Percentiles rank a stretch among this genome's conserved stretches.
Evolutionary conservation across 35 echinoderm and acorn worm genomes (phyloP).

Genomic region (Lytechinus variegatus): DNA sequence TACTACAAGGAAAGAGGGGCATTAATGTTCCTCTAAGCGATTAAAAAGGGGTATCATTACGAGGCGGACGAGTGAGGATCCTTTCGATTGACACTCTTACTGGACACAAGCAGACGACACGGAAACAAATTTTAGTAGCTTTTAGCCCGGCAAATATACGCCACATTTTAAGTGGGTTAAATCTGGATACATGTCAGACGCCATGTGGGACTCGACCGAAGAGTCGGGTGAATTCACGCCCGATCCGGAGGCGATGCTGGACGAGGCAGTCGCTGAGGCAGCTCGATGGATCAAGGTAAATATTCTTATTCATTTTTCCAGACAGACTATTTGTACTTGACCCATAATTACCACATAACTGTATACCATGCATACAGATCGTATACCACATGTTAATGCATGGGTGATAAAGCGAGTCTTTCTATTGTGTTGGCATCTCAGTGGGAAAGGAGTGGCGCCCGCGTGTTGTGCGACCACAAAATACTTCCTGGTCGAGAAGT

Average conservation of each 20-base stretch:
- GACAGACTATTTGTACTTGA: background rate
- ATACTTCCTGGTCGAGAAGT: slow-evolving; percentile 22
- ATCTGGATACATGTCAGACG: background rate
- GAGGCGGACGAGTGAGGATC: background rate
- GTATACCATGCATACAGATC: background rate
- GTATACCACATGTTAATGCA: background rate
- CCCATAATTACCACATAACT: slow-evolving; percentile 3
- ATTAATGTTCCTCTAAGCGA: background rate
- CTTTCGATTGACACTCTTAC: background rate
- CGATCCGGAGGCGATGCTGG: slow-evolving; percentile 31
- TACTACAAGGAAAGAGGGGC: background rate
- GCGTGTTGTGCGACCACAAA: background rate
- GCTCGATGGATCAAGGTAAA: slow-evolving; percentile 20
- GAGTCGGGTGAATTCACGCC: background rate
- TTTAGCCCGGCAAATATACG: background rate
- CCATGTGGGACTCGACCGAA: slow-evolving; percentile 24
- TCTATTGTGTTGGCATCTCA: background rate
- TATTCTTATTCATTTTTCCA: background rate
- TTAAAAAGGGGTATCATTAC: background rate
- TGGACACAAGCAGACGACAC: background rate
- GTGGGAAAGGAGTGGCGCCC: slow-evolving; percentile 10
- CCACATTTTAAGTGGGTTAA: background rate
- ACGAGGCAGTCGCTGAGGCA: slow-evolving; percentile 32
- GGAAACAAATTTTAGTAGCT: background rate
- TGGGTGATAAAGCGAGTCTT: background rate